phyloP scores from a whole-genome alignment of 2,113 vertebrate genomes.

The Pycnonotus jocosus region DNA sequence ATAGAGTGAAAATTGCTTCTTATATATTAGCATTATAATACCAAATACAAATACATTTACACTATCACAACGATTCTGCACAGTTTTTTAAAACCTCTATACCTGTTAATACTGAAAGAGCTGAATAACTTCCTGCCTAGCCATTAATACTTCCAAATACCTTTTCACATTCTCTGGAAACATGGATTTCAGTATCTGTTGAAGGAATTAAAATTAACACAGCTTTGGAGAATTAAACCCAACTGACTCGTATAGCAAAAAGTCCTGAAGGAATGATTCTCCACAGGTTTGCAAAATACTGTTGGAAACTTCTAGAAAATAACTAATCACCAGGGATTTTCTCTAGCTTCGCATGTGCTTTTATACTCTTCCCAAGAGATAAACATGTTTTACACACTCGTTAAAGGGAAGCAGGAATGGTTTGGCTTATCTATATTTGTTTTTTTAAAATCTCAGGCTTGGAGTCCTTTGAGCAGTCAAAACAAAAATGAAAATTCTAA shows the following conservation, averaged over 20 bases:
- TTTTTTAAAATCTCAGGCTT: background rate
- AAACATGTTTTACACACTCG: background rate
- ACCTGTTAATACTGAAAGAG: background rate
- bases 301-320: background rate
- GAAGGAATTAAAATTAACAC: background rate
- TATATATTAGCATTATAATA: background rate
- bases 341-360: background rate
- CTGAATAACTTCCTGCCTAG: background rate
- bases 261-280: background rate
- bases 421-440: background rate
- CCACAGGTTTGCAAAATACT: background rate
- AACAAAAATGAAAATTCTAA: background rate
- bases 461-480: background rate
- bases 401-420: background rate
- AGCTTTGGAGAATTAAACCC: background rate
- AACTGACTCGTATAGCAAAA: background rate
- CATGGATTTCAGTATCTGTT: background rate
- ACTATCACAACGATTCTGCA: background rate
- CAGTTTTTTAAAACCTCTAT: background rate
- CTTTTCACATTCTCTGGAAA: background rate
- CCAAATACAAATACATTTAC: background rate
- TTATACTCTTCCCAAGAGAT: background rate
- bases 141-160: background rate
- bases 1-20: background rate
- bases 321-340: background rate